Percentiles rank a stretch among this genome's conserved stretches.
Conservation (phyloP, 2,888 invertebrate genomes). For the Pammene aurita region DNA sequence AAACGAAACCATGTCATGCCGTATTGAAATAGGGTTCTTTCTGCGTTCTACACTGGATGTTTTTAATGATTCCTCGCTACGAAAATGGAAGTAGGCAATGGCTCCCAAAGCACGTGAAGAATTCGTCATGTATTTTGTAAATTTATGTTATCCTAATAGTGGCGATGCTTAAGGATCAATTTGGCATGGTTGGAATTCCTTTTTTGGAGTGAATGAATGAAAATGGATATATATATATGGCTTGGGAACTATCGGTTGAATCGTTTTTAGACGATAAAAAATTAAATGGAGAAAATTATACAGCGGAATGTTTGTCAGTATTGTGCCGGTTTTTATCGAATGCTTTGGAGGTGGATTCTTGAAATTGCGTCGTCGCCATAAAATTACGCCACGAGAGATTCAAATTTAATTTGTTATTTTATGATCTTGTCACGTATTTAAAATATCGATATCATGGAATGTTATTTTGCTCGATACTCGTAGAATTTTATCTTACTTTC, state of each 20-base stretch:
- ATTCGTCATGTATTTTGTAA: conserved; percentile 68
- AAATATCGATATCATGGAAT: too few relatives aligned
- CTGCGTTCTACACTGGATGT: conserved; percentile 46
- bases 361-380: conserved; percentile 21
- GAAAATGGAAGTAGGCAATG: conserved; percentile 61
- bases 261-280: conserved; percentile 59
- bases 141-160: conserved; percentile 73
- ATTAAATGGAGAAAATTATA: conserved; percentile 63
- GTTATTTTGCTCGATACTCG: too few relatives aligned
- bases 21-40: conserved; percentile 50
- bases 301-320: conserved; percentile 60
- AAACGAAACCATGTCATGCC: conserved; percentile 50
- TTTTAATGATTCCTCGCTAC: conserved; percentile 60
- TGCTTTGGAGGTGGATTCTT: conserved; percentile 44
- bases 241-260: conserved; percentile 50
- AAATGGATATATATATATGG: conserved; percentile 22
- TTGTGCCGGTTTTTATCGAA: conserved; percentile 59
- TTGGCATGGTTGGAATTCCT: conserved; percentile 79
- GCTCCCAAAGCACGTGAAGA: conserved; percentile 68
- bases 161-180: conserved; percentile 79
- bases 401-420: not conserved
- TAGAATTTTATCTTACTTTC: too few relatives aligned
- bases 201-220: conserved; percentile 57
- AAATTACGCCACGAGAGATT: conserved; percentile 10
- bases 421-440: too few relatives aligned